A percentile compares a stretch with the other conserved stretches of the same genome.
Evolutionary conservation across 2,888 invertebrate species (phyloP).

Genomic region (Camptogramma bilineatum): DNA sequence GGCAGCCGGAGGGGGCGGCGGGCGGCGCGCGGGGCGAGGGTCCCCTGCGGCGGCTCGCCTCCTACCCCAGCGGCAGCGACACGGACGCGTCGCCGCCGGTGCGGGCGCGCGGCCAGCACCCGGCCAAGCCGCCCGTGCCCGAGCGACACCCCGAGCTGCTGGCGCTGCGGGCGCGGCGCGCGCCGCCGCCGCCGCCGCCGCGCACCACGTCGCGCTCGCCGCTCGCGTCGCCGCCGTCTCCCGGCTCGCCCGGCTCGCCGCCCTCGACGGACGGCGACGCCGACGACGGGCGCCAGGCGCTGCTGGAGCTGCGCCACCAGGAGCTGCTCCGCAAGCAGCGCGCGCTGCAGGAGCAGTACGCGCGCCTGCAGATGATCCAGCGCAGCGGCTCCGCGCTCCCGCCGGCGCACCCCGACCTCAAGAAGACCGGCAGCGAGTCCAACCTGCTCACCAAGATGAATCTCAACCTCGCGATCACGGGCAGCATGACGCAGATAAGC

Average conservation of each 20-base stretch:
- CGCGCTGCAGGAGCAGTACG: constrained; percentile 96
- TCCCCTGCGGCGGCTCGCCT: constrained; percentile 90
- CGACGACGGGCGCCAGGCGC: constrained; percentile 86
- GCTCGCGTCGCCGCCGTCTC: constrained; percentile 92
- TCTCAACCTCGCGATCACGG: constrained; percentile 86
- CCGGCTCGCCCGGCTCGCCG: constrained; percentile 85
- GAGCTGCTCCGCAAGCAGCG: constrained; percentile 95
- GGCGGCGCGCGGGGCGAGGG: constrained; percentile 80
- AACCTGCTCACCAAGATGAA: constrained; percentile 94
- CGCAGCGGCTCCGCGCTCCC: constrained; percentile 89
- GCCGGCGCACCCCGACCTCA: constrained; percentile 88
- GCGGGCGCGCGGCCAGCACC: constrained; percentile 85
- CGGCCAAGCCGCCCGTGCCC: constrained; percentile 92
- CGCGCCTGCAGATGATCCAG: constrained; percentile 94
- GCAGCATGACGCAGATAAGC: constrained; percentile 69
- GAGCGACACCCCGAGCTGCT: constrained; percentile 92
- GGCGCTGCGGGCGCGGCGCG: constrained; percentile 89
- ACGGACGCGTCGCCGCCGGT: constrained; percentile 92
- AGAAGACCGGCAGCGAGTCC: constrained; percentile 95
- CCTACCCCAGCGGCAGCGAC: constrained; percentile 94
- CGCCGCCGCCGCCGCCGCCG: constrained; percentile 96
- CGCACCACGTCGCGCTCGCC: constrained; percentile 95
- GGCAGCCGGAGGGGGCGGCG: constrained; percentile 69
- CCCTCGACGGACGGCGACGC: constrained; percentile 51
- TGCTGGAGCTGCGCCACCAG: constrained; percentile 94